Conservation (phyloP, 2,797 vertebrate genomes). For the Sylvilagus floridanus region DNA sequence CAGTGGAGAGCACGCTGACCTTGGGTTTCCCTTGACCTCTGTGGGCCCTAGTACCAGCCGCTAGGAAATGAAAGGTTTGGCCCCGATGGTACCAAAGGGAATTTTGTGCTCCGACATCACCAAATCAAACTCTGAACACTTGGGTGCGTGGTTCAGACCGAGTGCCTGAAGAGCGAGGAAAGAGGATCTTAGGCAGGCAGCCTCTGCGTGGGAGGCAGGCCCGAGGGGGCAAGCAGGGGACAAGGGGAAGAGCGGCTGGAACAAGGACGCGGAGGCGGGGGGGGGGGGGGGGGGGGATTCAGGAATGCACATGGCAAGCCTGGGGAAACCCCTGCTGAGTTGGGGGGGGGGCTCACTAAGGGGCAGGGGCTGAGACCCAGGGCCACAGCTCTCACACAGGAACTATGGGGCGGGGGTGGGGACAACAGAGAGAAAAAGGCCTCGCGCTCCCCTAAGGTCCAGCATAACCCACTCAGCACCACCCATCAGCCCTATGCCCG, state of each 20-base stretch:
- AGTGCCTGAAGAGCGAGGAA: neutral
- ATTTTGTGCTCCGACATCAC: neutral
- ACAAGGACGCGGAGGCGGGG: neutral
- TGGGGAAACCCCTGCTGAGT: neutral
- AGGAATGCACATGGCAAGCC: accelerated
- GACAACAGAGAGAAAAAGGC: neutral
- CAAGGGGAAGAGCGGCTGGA: neutral
- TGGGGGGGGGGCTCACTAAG: neutral
- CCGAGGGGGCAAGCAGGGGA: neutral
- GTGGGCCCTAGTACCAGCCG: neutral
- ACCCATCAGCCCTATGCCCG: neutral
- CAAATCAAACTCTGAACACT: neutral
- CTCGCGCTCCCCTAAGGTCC: neutral
- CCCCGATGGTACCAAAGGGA: neutral
- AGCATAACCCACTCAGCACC: neutral
- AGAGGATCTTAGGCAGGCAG: no score
- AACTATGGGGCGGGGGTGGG: accelerated
- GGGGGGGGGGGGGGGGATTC: neutral
- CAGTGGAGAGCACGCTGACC: neutral
- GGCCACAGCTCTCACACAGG: neutral
- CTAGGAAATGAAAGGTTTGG: neutral
- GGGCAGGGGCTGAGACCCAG: neutral
- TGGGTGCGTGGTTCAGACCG: neutral
- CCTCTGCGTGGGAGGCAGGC: neutral
- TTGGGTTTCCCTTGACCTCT: neutral